These are phyloP conservation scores for Geotrupes spiniger DNA, from an alignment of 2,888 invertebrate species.

Conservation along the genomic window DNA sequence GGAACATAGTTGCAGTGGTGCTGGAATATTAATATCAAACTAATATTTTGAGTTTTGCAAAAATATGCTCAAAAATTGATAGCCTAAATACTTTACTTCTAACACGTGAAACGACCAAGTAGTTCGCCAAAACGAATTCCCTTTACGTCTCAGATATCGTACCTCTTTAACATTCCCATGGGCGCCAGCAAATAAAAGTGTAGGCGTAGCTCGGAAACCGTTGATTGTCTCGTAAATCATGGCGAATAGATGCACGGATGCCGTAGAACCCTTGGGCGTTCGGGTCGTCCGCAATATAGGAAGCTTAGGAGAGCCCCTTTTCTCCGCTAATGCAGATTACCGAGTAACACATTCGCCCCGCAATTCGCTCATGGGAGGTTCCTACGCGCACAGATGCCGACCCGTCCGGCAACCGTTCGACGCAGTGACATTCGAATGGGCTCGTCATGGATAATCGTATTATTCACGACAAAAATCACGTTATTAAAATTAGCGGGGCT, in stretches of 20 bases:
- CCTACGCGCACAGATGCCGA: constrained; percentile 10
- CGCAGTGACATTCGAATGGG: no score
- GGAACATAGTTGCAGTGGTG: no score
- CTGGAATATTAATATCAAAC: no score
- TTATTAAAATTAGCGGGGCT: no score
- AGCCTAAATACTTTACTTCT: no score
- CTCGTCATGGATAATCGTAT: no score
- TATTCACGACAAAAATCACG: no score
- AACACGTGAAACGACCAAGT: no score
- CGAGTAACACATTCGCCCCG: constrained; percentile 10
- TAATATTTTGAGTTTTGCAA: no score
- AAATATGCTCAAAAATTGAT: no score
- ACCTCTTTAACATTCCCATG: constrained; percentile 2
- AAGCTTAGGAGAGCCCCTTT: constrained; percentile 16
- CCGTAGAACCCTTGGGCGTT: no score
- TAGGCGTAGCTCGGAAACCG: constrained; percentile 1
- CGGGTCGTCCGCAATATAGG: neutral
- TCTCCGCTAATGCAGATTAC: constrained; percentile 18
- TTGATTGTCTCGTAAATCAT: constrained; percentile 7
- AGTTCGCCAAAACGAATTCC: neutral
- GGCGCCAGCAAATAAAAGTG: constrained; percentile 2
- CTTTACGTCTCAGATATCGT: neutral
- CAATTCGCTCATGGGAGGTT: constrained; percentile 16
- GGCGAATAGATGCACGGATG: constrained; percentile 1
- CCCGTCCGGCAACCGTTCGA: no score